Evolutionary conservation across 2,888 invertebrate genomes (phyloP).

Genomic region (Serrognathus titanus): DNA sequence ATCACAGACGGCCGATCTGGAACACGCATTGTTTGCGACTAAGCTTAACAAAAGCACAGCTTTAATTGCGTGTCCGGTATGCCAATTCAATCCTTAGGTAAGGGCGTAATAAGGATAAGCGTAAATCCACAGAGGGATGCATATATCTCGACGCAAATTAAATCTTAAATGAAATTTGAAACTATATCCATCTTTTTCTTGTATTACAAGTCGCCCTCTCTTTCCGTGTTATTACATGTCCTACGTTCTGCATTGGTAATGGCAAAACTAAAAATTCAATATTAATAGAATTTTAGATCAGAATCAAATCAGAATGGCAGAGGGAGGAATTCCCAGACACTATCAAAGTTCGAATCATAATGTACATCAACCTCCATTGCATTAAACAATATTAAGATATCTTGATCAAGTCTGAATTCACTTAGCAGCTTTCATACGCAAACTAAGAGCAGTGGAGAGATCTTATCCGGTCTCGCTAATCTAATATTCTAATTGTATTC

Average conservation of each 20-base stretch:
- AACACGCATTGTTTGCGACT: constrained; percentile 45
- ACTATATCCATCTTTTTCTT: constrained; percentile 39
- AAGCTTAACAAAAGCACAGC: constrained; percentile 45
- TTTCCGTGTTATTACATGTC: neutral
- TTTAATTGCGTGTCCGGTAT: constrained; percentile 40
- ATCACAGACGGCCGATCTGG: constrained; percentile 38
- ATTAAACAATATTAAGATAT: constrained; percentile 44
- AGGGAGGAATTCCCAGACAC: constrained; percentile 9
- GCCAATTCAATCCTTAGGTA: constrained; percentile 10
- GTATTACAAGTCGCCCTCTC: neutral
- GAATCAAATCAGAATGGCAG: neutral
- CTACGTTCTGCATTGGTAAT: neutral
- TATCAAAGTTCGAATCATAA: constrained; percentile 21
- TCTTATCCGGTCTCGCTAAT: constrained; percentile 46
- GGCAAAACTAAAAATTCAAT: neutral
- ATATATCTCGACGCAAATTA: constrained; percentile 48
- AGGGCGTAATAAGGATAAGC: constrained; percentile 12
- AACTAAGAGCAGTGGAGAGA: constrained; percentile 38
- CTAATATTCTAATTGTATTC: constrained; percentile 54
- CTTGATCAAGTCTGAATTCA: constrained; percentile 45
- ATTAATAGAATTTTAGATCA: neutral
- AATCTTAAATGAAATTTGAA: constrained; percentile 52
- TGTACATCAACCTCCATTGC: constrained; percentile 24
- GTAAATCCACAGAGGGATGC: constrained; percentile 42
- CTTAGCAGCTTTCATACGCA: constrained; percentile 37